These are phyloP conservation scores for Willisornis vidua DNA, from an alignment of 2,113 vertebrate genomes.

Conservation along the genomic window DNA sequence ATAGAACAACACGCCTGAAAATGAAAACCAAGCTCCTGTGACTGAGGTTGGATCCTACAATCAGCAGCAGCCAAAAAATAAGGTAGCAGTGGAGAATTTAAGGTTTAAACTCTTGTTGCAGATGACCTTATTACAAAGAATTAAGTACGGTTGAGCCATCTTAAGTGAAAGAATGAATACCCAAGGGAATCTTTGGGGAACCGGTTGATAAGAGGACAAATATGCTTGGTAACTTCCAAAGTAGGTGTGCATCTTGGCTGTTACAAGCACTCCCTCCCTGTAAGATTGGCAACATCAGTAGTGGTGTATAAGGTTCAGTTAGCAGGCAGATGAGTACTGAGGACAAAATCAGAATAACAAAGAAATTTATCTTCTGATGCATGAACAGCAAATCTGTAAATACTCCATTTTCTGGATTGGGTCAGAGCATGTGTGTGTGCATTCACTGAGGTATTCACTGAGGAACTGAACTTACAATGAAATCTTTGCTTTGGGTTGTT, in stretches of 20 bases:
- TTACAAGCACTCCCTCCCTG: neutral
- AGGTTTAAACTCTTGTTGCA: neutral
- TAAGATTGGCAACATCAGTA: neutral
- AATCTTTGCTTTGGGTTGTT: neutral
- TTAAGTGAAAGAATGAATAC: neutral
- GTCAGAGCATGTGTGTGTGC: rapidly evolving
- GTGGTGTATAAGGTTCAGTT: neutral
- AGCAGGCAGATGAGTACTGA: neutral
- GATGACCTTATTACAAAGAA: neutral
- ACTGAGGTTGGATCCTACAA: neutral
- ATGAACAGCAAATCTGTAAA: neutral
- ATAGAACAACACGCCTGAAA: neutral
- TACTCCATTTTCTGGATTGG: neutral
- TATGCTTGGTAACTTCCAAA: neutral
- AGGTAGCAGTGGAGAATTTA: neutral
- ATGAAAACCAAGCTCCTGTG: neutral
- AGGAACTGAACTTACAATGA: neutral
- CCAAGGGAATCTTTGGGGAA: neutral
- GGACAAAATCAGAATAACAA: neutral
- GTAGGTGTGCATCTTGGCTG: neutral
- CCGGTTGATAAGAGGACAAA: rapidly evolving
- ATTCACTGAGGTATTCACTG: neutral
- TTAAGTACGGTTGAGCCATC: neutral
- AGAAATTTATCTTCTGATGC: neutral
- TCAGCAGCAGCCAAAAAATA: neutral